Conservation (phyloP, 2,888 invertebrate genomes). For the Neoascia interrupta region DNA sequence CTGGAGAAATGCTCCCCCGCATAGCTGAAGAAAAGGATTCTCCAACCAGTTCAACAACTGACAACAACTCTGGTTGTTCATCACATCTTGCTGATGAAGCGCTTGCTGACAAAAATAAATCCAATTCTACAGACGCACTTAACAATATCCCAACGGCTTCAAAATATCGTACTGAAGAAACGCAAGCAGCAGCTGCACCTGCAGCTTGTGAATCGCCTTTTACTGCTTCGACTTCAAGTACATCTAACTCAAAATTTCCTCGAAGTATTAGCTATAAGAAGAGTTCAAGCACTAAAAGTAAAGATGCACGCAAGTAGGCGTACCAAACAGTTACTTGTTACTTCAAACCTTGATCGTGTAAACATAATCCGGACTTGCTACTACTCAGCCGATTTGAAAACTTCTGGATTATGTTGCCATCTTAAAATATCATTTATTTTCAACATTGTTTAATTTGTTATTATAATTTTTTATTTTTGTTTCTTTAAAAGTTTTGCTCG, state of each 20-base stretch:
- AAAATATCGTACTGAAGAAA: background rate
- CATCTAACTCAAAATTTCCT: conserved; percentile 29
- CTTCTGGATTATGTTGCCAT: too few species aligned
- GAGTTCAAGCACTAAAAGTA: conserved; percentile 44
- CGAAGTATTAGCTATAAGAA: conserved; percentile 42
- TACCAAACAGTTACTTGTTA: too few species aligned
- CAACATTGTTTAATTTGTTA: too few species aligned
- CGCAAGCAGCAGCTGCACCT: background rate
- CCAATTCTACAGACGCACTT: background rate
- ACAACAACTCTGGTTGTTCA: conserved; percentile 5
- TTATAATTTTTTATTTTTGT: too few species aligned
- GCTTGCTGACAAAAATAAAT: conserved; percentile 13
- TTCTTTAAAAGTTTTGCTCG: too few species aligned
- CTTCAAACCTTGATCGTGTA: too few species aligned
- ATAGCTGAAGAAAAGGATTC: conserved; percentile 90
- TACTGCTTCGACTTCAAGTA: too few species aligned
- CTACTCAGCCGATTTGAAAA: too few species aligned
- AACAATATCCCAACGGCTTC: background rate
- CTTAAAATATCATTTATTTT: too few species aligned
- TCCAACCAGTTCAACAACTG: conserved; percentile 73
- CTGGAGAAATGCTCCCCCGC: conserved; percentile 85
- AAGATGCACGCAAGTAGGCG: conserved; percentile 51
- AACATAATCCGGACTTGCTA: too few species aligned
- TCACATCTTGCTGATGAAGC: conserved; percentile 15
- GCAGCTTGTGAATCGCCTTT: background rate